Conservation (phyloP, 1,140 invertebrate genomes). For the Maconellicoccus hirsutus region DNA sequence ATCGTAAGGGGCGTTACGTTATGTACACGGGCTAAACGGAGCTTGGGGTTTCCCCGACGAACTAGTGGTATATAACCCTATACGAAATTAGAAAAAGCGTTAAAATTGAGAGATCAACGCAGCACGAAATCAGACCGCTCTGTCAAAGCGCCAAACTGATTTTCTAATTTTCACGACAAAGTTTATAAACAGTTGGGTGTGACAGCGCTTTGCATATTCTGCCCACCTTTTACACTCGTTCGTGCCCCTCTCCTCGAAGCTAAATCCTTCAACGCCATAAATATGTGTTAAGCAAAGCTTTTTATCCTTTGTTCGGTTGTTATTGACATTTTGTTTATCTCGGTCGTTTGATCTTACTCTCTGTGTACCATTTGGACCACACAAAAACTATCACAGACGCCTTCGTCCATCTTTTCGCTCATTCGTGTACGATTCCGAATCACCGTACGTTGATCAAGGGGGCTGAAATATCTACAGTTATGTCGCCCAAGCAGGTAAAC, state of each 20-base stretch:
- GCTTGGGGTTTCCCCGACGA: too few relatives aligned
- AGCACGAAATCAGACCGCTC: slow-evolving; percentile 16
- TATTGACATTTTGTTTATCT: slow-evolving; percentile 20
- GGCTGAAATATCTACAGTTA: too few relatives aligned
- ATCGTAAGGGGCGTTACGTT: too few relatives aligned
- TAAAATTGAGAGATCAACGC: slow-evolving; percentile 11
- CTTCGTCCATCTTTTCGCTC: too few relatives aligned
- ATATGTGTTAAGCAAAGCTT: slow-evolving; percentile 21
- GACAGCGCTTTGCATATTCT: slow-evolving; percentile 21
- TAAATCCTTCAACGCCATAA: slow-evolving; percentile 20
- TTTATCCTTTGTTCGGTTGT: slow-evolving; percentile 21
- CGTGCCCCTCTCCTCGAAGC: background rate
- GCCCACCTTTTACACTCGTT: background rate
- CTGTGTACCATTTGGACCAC: too few relatives aligned
- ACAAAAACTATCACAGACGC: too few relatives aligned
- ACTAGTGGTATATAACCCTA: too few relatives aligned
- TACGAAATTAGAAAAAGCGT: slow-evolving; percentile 7
- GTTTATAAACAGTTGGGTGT: slow-evolving; percentile 21
- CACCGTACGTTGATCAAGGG: too few relatives aligned
- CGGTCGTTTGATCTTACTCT: slow-evolving; percentile 16
- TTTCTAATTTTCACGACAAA: slow-evolving; percentile 21
- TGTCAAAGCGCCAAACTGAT: slow-evolving; percentile 21
- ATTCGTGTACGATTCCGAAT: too few relatives aligned
- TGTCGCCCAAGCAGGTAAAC: too few relatives aligned
- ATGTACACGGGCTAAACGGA: too few relatives aligned